Evolutionary conservation across 2,888 invertebrate species (phyloP), one percentile per base, ranked within the genome.

Genomic region (Aethes cnicana): DNA sequence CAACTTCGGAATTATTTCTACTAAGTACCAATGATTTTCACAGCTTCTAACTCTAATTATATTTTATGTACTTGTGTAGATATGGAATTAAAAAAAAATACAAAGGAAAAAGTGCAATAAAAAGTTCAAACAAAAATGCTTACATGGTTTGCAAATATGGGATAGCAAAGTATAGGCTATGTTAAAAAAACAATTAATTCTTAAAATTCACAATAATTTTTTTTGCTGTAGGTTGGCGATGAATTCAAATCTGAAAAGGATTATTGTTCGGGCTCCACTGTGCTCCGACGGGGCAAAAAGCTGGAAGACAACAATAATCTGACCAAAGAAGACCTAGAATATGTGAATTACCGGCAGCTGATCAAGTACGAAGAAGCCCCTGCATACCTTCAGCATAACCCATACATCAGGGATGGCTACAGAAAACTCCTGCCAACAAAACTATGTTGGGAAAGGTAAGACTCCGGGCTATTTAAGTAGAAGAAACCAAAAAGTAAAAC

Each of bases 371-470:
- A 90, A 56, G 72, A 95, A 69, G 96, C 97, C 37, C 97, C 97
- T 3, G 92, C 91, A 50, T 96, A 96, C 81, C 90, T 97, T 50
- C 94, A 95, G 77, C 95, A 95, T 69, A 98, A 98, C 84, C 95
- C 95, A 2, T 97, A 91, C 73, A 97, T 98, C 61, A 91, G 93
- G 55, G 92, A 93, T 61, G 98, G 98, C 7, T 98, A 98, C 77
- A 91, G 97, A 68, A 95, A 95, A 66, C 92, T 94, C 61, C 90
- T 97, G 44, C 94, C 95, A 4, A 94, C 95, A n/a, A 93, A 92
- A 75, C 87, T 96, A 64, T 97, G 97, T 73, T 87, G 97, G 77
- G 96, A 96, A 90, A 98, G 96, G 96, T 96, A 77, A 70, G 64
- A 37, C 53, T 30, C n/a, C n/a, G n/a, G n/a, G n/a, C n/a, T n/a